Percentiles rank a stretch among this genome's conserved stretches.
Conservation (phyloP, 2,113 vertebrate species). For the Pampusana beccarii region DNA sequence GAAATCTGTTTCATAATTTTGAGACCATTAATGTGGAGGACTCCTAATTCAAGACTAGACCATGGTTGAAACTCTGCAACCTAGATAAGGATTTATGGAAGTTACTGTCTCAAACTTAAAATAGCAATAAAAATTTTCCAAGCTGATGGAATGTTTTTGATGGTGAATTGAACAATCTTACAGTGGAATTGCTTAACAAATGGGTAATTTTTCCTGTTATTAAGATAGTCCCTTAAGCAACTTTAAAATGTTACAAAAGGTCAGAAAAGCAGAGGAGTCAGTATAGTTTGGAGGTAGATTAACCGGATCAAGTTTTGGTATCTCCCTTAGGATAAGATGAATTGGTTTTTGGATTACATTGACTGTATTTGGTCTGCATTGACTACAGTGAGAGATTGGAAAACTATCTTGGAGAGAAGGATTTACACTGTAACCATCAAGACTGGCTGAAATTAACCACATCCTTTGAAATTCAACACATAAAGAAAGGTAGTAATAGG, state of each 20-base stretch:
- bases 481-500: not conserved
- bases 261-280: not conserved
- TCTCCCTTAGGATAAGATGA: not conserved
- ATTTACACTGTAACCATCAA: not conserved
- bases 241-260: not conserved
- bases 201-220: not conserved
- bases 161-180: not conserved
- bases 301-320: not conserved
- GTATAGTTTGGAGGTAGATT: not conserved
- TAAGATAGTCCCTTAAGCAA: not conserved
- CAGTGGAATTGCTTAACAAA: not conserved
- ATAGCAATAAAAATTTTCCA: not conserved
- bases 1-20: not conserved
- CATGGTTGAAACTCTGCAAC: not conserved
- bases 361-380: not conserved
- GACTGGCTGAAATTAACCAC: not conserved
- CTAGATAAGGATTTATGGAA: rapidly evolving
- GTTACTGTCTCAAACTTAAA: not conserved
- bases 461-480: not conserved
- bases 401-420: not conserved
- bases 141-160: not conserved
- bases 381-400: not conserved
- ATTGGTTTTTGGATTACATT: not conserved
- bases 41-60: not conserved
- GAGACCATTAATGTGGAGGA: not conserved